Evolutionary conservation across 2,113 vertebrate species (phyloP).

Genomic region (Sylvia atricapilla): DNA sequence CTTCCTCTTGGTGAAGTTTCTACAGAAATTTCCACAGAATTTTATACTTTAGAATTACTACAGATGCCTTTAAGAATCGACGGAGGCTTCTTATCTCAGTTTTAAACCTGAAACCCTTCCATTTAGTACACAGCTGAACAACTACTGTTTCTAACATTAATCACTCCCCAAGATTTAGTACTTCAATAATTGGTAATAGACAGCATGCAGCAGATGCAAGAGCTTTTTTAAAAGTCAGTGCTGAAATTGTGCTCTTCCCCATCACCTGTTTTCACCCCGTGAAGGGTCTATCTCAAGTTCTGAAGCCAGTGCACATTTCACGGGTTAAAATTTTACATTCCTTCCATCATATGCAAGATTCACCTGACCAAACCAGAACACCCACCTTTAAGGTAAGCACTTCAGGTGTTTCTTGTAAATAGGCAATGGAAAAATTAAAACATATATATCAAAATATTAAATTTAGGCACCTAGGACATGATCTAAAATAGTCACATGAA

Average conservation of each 20-base stretch:
- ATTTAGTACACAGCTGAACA: not conserved
- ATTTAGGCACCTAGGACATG: not conserved
- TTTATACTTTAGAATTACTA: not conserved
- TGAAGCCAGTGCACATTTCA: not conserved
- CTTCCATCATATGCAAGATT: not conserved
- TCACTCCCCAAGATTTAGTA: not conserved
- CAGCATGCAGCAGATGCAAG: not conserved
- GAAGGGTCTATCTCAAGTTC: not conserved
- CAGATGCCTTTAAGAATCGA: not conserved
- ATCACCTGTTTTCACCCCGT: not conserved
- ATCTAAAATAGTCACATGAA: not conserved
- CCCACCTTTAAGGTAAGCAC: not conserved
- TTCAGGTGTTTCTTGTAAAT: not conserved
- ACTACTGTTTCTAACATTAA: not conserved
- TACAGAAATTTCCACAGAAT: not conserved
- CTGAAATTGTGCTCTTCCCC: not conserved
- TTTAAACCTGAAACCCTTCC: not conserved
- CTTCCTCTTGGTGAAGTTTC: not conserved
- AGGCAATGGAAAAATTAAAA: not conserved
- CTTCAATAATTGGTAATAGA: not conserved
- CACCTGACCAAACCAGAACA: not conserved
- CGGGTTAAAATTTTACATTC: not conserved
- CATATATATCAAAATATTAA: not conserved
- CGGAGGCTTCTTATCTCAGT: not conserved
- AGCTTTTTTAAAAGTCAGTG: not conserved